phyloP scores from a whole-genome alignment of 2,888 invertebrate genomes.

The Euclidia mi region DNA sequence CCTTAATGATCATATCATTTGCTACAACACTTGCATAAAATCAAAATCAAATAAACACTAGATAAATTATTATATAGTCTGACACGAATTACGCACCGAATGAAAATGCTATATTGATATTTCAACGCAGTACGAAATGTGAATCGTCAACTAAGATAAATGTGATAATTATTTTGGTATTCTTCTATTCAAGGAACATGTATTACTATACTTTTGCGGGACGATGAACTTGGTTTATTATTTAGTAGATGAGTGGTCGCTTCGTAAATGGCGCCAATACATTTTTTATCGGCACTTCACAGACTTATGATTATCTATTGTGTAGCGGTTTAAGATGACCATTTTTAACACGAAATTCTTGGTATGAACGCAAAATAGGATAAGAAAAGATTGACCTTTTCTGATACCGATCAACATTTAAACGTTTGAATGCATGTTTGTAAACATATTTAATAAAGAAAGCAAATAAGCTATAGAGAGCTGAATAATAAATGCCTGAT shows the following conservation, averaged over 20 bases:
- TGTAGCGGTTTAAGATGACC: conserved; percentile 19
- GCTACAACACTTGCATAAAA: conserved; percentile 36
- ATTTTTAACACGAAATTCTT: neutral
- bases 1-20: conserved; percentile 64
- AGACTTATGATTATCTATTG: conserved; percentile 32
- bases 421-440: too few relatives aligned
- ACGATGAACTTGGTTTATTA: neutral
- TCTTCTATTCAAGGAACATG: neutral
- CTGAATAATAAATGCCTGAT: neutral
- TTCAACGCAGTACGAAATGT: neutral
- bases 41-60: conserved; percentile 5
- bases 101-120: neutral
- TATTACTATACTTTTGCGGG: neutral
- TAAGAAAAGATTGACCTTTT: too few relatives aligned
- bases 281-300: conserved; percentile 5
- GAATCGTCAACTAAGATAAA: neutral
- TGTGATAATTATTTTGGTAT: neutral
- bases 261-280: conserved; percentile 1
- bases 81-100: neutral
- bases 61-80: neutral
- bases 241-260: conserved; percentile 2
- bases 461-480: neutral
- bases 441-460: too few relatives aligned
- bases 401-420: too few relatives aligned
- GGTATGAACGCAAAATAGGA: neutral